Evolutionary conservation across 1,140 invertebrate species (phyloP), one percentile per base, ranked within the genome.

Genomic region (Diorhabda elongata): DNA sequence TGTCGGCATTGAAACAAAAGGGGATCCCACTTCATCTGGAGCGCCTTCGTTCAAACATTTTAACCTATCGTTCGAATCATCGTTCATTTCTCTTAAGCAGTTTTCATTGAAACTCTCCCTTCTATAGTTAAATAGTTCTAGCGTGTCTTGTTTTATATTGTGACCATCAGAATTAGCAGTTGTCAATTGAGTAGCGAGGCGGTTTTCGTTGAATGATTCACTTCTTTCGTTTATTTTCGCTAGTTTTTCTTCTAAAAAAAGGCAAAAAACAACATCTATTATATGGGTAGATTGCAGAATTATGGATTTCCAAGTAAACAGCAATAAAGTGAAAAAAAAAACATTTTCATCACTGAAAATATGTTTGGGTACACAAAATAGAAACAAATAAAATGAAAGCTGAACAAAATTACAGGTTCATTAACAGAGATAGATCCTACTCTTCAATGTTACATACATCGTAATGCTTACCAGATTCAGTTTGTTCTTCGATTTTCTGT

Each of bases 1-100:
- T 61, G 82, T 84, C 64, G 87, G 86, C 82, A 89, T 87, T 63
- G 83, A 87, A 3, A 86, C 84, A 74, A 88, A 84, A 67, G 85
- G 82, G 44, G 82, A 83, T 44, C 85, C 79, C 68, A 81, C 81
- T 81, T 84, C 73, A 79, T 84, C 75, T 75, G 77, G 43, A 75
- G 66, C 7, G 71, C 72, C 41, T 66, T 73, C 61, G 71, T 66
- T 6, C 76, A 42, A 56, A 58, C 62, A 63, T 57, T 61, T 56
- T 44, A 56, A 56, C 42, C 65, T 64, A 74, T 67, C 75, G 42
- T 74, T 76, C 0, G 74, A 71, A 44, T 76, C 74, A 47, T 75
- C 73, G 11, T 71, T 61, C 6, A 72, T 70, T 3, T 69, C 71
- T 56, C 73, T 66, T 44, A 80, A 66, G 69, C 73, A 80, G 60